A percentile compares a stretch with the other conserved stretches of the same genome.
phyloP scores from a whole-genome alignment of 2,888 invertebrate genomes.

The Eugnorisma glareosa region DNA sequence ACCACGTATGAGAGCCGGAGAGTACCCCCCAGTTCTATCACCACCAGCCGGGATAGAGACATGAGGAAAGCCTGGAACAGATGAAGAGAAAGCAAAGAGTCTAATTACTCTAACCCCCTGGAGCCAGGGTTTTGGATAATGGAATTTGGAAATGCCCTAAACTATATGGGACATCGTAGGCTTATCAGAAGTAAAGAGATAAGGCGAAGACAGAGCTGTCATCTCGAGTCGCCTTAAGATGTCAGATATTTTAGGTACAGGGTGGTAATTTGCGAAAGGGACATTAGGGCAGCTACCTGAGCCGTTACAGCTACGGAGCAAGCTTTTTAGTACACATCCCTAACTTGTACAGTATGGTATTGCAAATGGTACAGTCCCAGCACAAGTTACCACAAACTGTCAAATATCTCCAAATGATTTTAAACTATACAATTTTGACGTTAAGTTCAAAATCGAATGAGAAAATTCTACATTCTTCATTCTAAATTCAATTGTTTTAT shows the following conservation, averaged over 20 bases:
- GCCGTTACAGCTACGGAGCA: background rate
- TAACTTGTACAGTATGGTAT: background rate
- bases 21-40: constrained; percentile 91
- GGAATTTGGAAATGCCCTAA: background rate
- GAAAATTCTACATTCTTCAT: no score
- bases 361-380: background rate
- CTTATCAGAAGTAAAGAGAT: background rate
- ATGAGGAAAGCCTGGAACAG: constrained; percentile 87
- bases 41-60: constrained; percentile 89
- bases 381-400: no score
- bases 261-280: no score
- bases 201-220: background rate
- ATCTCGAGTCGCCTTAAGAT: background rate
- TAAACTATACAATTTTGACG: no score
- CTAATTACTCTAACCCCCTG: background rate
- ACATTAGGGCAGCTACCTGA: background rate
- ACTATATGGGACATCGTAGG: background rate
- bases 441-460: no score
- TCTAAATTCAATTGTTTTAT: no score
- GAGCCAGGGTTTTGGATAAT: no score
- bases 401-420: no score
- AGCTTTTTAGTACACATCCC: background rate
- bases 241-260: no score
- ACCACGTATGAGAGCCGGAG: constrained; percentile 93
- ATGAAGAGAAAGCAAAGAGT: background rate